These are phyloP conservation scores for Sebastes itinus DNA, from an alignment of 2,797 vertebrate genomes.

Conservation along the genomic window DNA sequence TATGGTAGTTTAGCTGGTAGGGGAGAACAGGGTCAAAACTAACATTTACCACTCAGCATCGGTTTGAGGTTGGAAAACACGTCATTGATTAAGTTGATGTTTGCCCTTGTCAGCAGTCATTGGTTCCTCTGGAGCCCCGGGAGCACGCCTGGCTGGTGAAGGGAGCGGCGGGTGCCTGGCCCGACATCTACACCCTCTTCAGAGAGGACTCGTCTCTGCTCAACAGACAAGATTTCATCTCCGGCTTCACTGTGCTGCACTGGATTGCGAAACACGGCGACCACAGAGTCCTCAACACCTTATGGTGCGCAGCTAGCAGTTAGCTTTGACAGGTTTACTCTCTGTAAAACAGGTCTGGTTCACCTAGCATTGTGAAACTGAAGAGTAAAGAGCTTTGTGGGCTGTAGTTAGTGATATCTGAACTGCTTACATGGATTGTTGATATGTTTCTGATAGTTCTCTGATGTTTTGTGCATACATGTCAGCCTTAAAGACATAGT, in stretches of 20 bases:
- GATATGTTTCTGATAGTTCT: neutral
- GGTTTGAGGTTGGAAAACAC: too few relatives aligned
- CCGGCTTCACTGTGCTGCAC: conserved; percentile 92
- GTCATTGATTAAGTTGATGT: neutral
- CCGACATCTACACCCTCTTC: conserved; percentile 85
- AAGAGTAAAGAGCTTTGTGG: neutral
- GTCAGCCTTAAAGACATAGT: neutral
- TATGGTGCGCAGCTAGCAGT: conserved; percentile 65
- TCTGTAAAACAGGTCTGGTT: neutral
- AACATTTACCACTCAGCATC: neutral
- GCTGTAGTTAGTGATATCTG: neutral
- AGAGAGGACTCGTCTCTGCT: conserved; percentile 87
- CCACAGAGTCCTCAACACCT: conserved; percentile 86
- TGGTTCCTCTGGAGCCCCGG: conserved; percentile 84
- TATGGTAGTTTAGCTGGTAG: neutral
- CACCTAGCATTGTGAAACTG: neutral
- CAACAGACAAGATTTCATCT: conserved; percentile 89
- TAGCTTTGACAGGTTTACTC: too few relatives aligned
- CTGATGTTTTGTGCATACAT: neutral
- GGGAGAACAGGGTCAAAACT: neutral
- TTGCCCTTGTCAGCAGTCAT: conserved; percentile 32
- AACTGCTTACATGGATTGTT: neutral
- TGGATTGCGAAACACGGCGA: conserved; percentile 96
- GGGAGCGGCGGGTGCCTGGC: conserved; percentile 86
- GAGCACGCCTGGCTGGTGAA: conserved; percentile 93